A percentile compares a stretch with the other conserved stretches of the same genome.
Evolutionary conservation across 2,888 invertebrate species (phyloP).

Genomic region (Leptura quadrifasciata): DNA sequence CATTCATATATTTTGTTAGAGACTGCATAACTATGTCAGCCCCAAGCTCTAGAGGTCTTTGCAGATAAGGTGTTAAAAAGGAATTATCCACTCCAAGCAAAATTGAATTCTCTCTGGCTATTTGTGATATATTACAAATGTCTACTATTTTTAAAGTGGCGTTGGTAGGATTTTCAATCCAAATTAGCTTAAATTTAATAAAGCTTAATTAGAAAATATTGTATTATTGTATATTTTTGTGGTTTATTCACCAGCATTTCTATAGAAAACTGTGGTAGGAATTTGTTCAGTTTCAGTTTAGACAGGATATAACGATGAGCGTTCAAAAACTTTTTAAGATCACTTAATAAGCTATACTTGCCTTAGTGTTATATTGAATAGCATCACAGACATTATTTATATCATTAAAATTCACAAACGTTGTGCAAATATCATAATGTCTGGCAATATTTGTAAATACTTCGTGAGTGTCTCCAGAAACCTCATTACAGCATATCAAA

Average conservation of each 20-base stretch:
- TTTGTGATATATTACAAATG: constrained; percentile 80
- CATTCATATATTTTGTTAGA: constrained; percentile 63
- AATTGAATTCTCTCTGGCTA: constrained; percentile 73
- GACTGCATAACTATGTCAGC: constrained; percentile 63
- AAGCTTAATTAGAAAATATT: too few relatives aligned
- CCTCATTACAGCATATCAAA: constrained; percentile 90
- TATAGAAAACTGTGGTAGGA: too few relatives aligned
- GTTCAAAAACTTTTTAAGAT: too few relatives aligned
- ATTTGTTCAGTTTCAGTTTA: too few relatives aligned
- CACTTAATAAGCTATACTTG: constrained; percentile 66
- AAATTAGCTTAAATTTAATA: constrained; percentile 79
- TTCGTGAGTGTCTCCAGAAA: constrained; percentile 94
- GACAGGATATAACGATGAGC: too few relatives aligned
- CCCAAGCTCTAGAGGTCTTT: constrained; percentile 63
- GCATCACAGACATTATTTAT: constrained; percentile 80
- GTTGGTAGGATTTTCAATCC: constrained; percentile 95
- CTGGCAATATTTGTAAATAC: constrained; percentile 75
- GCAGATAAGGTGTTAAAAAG: constrained; percentile 58
- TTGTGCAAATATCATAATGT: constrained; percentile 82
- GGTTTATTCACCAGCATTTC: too few relatives aligned
- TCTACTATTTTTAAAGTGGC: constrained; percentile 89
- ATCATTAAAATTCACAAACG: constrained; percentile 86
- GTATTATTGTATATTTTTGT: too few relatives aligned
- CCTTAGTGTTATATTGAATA: constrained; percentile 89
- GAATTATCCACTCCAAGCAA: constrained; percentile 59